Base-by-base conservation (phyloP, 1,140 invertebrate species). In the Streblospio benedicti region DNA sequence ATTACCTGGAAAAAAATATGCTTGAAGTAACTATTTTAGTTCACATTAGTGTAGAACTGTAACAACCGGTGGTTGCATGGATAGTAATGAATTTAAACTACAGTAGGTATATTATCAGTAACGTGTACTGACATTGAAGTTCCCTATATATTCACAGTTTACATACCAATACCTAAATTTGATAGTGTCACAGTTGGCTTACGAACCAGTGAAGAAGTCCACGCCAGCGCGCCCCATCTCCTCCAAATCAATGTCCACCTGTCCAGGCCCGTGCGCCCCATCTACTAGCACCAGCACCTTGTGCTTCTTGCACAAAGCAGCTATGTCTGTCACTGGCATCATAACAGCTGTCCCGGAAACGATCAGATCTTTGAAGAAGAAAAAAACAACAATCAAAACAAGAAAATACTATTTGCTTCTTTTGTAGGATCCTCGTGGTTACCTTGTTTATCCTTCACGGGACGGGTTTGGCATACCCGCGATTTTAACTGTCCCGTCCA, bases 241-340 rank as follows among this genome's bases (percentile, higher is more conserved):
- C 12, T 65, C 53, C 51, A 72, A 32, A 57, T 69, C 61, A 1
- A 70, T 45, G 2, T 54, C 57, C 12, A 72, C n/a, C 4, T 70
- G 68, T 12, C 71, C 71, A n/a, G 69, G 66, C 18, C 52, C 44
- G 38, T 72, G 71, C 12, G 71, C 71, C 3, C 69, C 69, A 60
- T 72, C 71, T 35, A 72, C 53, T 14, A 70, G 30, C 18, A 62
- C 63, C 43, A 71, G 18, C 25, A 63, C 65, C 1, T 60, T 62
- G 44, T 69, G 60, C 4, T 55, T 33, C 25, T 63, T 65, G 60
- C 71, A 71, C 12, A 72, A 25, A 12, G 63, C 41, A 1, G 63
- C 53, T 20, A 72, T 54, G 28, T 60, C 41, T 30, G 63, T 67
- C 5, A 71, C 57, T 9, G 71, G 71, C 60, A 72, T 59, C 12